Evolutionary conservation across 2,113 vertebrate species (phyloP).

Genomic region (cat (Felis catus)): DNA sequence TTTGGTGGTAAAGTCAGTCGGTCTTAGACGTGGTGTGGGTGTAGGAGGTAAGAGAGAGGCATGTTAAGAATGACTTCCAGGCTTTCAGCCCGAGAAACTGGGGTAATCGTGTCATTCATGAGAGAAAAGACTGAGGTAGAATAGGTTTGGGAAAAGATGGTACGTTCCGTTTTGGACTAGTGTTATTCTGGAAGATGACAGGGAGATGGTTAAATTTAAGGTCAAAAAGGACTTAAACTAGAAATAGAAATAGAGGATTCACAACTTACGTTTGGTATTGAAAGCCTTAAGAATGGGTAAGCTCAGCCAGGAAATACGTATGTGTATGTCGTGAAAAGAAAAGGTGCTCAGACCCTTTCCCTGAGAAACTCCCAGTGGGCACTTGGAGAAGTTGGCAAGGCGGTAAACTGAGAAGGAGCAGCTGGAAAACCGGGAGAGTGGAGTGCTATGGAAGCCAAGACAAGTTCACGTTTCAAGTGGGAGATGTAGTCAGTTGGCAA

Average conservation of each 20-base stretch:
- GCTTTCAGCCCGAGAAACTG: background rate
- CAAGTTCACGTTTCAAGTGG: background rate
- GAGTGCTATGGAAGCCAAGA: background rate
- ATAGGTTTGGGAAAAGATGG: slow-evolving; percentile 5
- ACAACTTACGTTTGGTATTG: background rate
- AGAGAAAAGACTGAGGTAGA: background rate
- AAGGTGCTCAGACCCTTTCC: background rate
- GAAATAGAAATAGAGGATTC: background rate
- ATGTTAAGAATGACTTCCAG: background rate
- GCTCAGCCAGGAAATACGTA: background rate
- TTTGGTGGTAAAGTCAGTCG: background rate
- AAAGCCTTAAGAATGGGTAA: background rate
- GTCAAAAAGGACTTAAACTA: background rate
- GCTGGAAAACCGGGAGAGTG: background rate
- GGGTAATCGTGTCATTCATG: background rate
- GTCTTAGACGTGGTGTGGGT: background rate
- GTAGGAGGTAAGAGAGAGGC: background rate
- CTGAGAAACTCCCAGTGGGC: background rate
- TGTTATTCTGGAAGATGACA: background rate
- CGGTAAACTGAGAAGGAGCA: background rate
- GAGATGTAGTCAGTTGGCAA: background rate
- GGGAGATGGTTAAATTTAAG: background rate
- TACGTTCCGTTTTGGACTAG: background rate
- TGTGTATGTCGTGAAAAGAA: background rate
- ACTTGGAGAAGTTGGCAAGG: background rate